Base-by-base conservation (phyloP, 2,113 vertebrate species). In the Glareola pratincola region DNA sequence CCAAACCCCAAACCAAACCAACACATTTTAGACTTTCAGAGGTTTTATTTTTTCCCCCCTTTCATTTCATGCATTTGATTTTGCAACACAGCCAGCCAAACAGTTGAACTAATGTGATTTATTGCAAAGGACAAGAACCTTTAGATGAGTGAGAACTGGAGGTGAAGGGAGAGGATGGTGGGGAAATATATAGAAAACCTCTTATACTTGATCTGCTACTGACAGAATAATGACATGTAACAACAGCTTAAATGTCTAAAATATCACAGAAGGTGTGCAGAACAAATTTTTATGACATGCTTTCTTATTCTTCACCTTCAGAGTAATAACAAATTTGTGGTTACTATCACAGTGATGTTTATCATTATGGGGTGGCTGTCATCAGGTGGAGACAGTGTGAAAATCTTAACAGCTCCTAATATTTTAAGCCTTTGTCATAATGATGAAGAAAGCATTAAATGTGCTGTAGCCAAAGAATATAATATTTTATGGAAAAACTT, bases 251-350 rank as follows among this genome's bases (percentile, higher is more conserved):
- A 91, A 86, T 64, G 74, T 95, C 59, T 90, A 80, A 94, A 95
- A 68, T 92, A 75, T 85, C 92, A 88, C 41, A 79, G 73, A 95
- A 94, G 29, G 57, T 91, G 75, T 85, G 57, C 53, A 86, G 78
- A 94, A 92, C 90, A 96, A 83, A 88, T 93, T 91, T 97, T 94
- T 92, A 85, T 79, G 47, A 50, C 75, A 82, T 59, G 34, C 29
- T 93, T 97, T 95, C 77, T 96, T 97, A 86, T 96, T 96, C 67
- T 96, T 73, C 56, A 85, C 69, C 69, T 85, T 93, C 47, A 94
- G 71, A 97, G 48, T 84, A 96, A 94, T 94, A 92, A 84, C 34
- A 82, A 80, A 89, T 77, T 80, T 92, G 76, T 95, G 91, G 74
- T 92, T 97, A 72, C 85, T 94, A 74, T 90, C 91, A 91, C 85